Evolutionary conservation across 1,140 invertebrate genomes (phyloP).

Genomic region (Drosophila sp.): DNA sequence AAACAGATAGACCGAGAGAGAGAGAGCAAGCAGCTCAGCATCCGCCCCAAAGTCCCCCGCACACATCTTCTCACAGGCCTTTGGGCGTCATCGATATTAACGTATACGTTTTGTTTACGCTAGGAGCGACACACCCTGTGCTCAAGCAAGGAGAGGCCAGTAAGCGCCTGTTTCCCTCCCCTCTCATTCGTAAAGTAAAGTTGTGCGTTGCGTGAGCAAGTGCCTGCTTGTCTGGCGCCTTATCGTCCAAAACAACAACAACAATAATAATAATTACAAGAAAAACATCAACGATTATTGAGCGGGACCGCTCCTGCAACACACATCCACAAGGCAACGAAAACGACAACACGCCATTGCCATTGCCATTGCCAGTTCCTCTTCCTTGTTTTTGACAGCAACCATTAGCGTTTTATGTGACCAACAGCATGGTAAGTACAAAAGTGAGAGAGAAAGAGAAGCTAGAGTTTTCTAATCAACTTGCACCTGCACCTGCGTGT

Average conservation of each 20-base stretch:
- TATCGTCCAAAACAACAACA: slow-evolving; percentile 22
- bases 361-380: slow-evolving; percentile 37
- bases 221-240: slow-evolving; percentile 32
- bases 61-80: background rate
- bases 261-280: slow-evolving; percentile 1
- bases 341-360: slow-evolving; percentile 42
- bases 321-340: slow-evolving; percentile 16
- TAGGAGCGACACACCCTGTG: slow-evolving; percentile 38
- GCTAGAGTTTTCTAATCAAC: slow-evolving; percentile 34
- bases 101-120: slow-evolving; percentile 38
- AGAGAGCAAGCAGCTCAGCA: slow-evolving; percentile 43
- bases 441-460: background rate
- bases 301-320: slow-evolving; percentile 34
- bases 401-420: slow-evolving; percentile 30
- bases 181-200: slow-evolving; percentile 1
- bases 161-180: background rate
- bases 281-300: slow-evolving; percentile 24
- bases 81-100: slow-evolving; percentile 46
- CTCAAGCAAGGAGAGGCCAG: slow-evolving; percentile 26
- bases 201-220: slow-evolving; percentile 24
- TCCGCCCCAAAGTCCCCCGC: slow-evolving; percentile 18
- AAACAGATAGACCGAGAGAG: slow-evolving; percentile 8
- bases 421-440: slow-evolving; percentile 49
- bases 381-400: slow-evolving; percentile 28
- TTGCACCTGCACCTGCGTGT: slow-evolving; percentile 41